These are phyloP conservation scores for Thunnus albacares DNA, from an alignment of 2,797 vertebrate genomes.

Conservation along the genomic window DNA sequence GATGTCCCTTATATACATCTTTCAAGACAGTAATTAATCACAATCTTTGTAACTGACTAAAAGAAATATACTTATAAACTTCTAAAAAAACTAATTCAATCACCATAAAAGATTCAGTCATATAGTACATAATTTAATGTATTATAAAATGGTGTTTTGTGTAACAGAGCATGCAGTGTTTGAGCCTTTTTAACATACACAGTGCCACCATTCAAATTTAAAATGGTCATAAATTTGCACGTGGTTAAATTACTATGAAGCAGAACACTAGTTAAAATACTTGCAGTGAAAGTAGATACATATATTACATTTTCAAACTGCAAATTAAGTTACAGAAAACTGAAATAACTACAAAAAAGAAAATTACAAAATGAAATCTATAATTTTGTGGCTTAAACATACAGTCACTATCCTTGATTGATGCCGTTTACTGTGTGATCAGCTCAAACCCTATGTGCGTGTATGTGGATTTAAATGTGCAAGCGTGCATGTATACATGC, in stretches of 20 bases:
- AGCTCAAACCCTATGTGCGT: conserved; percentile 5
- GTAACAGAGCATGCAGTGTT: not conserved
- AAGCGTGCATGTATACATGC: conserved; percentile 31
- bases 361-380: conserved; percentile 15
- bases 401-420: conserved; percentile 1
- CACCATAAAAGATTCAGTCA: not conserved
- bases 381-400: conserved; percentile 34
- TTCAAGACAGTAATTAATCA: not conserved
- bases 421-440: conserved; percentile 23
- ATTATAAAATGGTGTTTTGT: not conserved
- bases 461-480: conserved; percentile 38
- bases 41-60: not conserved
- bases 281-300: not conserved
- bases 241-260: not conserved
- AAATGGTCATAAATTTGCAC: not conserved
- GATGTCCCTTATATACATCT: not conserved
- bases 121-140: not conserved
- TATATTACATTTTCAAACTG: not conserved
- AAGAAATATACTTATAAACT: not conserved
- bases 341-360: conserved; percentile 23
- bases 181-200: not conserved
- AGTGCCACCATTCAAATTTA: not conserved
- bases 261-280: not conserved
- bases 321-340: conserved; percentile 21
- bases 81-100: not conserved